Base-by-base conservation (phyloP, 2,888 invertebrate genomes). In the Lobophora halterata region DNA sequence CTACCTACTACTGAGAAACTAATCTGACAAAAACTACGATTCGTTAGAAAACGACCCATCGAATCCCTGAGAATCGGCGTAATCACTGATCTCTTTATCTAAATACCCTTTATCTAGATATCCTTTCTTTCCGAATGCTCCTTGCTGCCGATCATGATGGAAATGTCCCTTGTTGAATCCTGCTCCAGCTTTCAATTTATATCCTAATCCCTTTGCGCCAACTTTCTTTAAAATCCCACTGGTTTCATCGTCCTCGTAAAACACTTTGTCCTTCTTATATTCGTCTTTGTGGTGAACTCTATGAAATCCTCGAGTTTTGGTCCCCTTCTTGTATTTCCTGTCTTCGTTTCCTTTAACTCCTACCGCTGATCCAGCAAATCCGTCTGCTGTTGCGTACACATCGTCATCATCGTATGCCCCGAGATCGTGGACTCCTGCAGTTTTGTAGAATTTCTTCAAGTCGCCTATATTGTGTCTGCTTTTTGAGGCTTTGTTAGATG, bases 201-300 rank as follows among this genome's bases (percentile, higher is more conserved):
- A 79, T 1, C 87, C 85, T 13, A 74, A 55, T n/a, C 79, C 80
- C 55, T 88, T 88, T 2, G 80, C 83, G 0, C 88, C 89, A 49
- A 82, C 72, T 62, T 87, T 88, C 21, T 82, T 83, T 6, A 88
- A 74, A 10, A 77, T 74, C 2, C 89, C 90, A 45, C 75, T 88
- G 4, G 83, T 81, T 67, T 89, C 86, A 39, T 86, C 81, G 32
- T 89, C 89, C 60, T 89, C 90, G 54, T 88, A 90, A 68, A 90
- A 89, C 39, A 87, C 74, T 57, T 89, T 89, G 36, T 90, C 88
- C 57, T 90, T 90, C 50, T 90, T 88, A 58, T 89, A 91, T 59
- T 91, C 90, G 52, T 91, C 90, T 65, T 89, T 90, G 57, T 90
- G 90, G 40, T 89, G 88, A 1, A 90, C 82, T 49, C 81, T 85